Percentiles rank a stretch among this genome's conserved stretches.
Conservation (phyloP, 2,888 invertebrate species). For the Eupithecia subumbrata region DNA sequence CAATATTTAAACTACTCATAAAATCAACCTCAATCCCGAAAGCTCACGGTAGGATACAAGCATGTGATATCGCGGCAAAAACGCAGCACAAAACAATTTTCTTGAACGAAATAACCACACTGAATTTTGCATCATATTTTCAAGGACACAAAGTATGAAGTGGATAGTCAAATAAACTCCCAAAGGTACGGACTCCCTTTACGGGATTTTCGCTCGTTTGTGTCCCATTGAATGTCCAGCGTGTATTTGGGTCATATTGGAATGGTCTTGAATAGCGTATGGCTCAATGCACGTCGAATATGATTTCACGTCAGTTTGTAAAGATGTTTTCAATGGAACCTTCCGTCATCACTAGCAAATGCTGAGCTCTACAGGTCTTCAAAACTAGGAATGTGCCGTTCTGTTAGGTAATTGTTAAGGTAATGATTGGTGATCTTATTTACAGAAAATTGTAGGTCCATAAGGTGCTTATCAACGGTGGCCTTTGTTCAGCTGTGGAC, state of each 20-base stretch:
- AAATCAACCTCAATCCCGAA: not conserved
- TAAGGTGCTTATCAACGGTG: no score
- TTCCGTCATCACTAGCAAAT: not conserved
- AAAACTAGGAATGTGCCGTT: not conserved
- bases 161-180: conserved; percentile 17
- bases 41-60: not conserved
- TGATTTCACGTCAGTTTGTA: conserved; percentile 23
- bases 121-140: not conserved
- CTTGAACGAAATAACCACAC: not conserved
- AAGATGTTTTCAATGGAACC: not conserved
- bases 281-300: conserved; percentile 38
- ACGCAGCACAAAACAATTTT: not conserved
- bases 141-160: conserved; percentile 9
- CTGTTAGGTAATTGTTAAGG: not conserved
- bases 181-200: conserved; percentile 42
- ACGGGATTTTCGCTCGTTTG: conserved; percentile 47
- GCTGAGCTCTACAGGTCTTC: not conserved
- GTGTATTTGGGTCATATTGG: conserved; percentile 60
- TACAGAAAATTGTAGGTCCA: no score
- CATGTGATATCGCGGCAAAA: not conserved
- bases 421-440: no score
- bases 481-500: no score
- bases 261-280: conserved; percentile 56
- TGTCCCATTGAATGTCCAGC: conserved; percentile 44
- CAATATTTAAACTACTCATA: conserved; percentile 3